Percentiles rank a stretch among this genome's conserved stretches.
Evolutionary conservation across 2,113 vertebrate species (phyloP).

Genomic region (Platysternon megacephalum): DNA sequence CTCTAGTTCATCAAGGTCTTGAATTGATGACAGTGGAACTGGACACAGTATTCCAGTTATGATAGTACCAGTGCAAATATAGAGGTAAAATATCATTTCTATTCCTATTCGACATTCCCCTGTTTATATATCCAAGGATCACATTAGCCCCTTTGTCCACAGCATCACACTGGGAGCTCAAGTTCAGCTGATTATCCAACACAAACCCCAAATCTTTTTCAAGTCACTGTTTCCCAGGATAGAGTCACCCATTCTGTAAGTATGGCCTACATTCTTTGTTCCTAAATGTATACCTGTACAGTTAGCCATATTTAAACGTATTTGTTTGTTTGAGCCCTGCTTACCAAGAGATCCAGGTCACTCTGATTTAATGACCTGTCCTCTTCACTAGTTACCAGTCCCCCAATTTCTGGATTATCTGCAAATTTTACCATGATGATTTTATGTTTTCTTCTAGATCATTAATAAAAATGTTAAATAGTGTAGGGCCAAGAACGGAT

Average conservation of each 20-base stretch:
- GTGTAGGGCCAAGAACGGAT: neutral
- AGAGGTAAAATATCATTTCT: neutral
- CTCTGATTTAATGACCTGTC: neutral
- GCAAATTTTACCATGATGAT: neutral
- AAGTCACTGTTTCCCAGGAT: neutral
- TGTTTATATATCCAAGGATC: neutral
- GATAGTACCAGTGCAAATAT: neutral
- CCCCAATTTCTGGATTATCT: neutral
- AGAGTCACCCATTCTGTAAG: neutral
- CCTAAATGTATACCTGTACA: neutral
- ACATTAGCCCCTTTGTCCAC: neutral
- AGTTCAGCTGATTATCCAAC: neutral
- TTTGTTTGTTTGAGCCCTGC: neutral
- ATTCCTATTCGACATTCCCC: neutral
- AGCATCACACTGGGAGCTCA: neutral
- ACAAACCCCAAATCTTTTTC: neutral
- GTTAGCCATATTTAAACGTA: neutral
- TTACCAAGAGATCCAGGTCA: neutral
- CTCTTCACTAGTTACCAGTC: neutral
- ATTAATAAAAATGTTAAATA: neutral
- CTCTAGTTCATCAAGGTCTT: neutral
- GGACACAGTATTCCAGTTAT: neutral
- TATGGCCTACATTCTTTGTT: neutral
- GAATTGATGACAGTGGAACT: neutral
- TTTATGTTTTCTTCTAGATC: neutral